Conservation (phyloP, 2,797 vertebrate genomes). For the Trematomus bernacchii region DNA sequence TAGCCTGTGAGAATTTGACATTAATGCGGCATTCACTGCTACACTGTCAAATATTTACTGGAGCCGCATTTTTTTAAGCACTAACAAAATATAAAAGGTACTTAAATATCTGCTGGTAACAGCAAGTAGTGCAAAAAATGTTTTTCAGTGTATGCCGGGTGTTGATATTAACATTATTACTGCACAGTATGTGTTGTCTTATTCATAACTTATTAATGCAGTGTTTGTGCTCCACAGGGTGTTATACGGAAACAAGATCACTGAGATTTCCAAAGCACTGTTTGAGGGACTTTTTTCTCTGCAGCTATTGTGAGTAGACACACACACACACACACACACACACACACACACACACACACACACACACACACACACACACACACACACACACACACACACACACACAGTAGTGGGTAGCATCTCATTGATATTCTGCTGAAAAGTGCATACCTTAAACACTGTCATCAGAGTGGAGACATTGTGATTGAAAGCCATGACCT, state of each 20-base stretch:
- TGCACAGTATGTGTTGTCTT: conserved; percentile 9
- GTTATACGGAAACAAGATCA: conserved; percentile 98
- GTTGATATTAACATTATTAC: conserved; percentile 2
- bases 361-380: conserved; percentile 20
- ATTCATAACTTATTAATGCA: conserved; percentile 35
- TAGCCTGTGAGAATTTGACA: not conserved
- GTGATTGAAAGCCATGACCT: conserved; percentile 66
- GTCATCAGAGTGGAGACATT: conserved; percentile 47
- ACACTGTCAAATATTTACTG: conserved; percentile 1
- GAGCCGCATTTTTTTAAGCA: not conserved
- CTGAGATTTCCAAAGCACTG: conserved; percentile 95
- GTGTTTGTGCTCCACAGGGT: conserved; percentile 86
- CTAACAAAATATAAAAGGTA: conserved; percentile 1
- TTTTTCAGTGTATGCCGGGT: not conserved
- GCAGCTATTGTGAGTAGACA: conserved; percentile 93
- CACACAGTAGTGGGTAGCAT: conserved; percentile 23
- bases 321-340: conserved; percentile 24
- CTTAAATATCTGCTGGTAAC: not conserved
- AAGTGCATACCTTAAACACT: conserved; percentile 57
- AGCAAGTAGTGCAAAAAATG: not conserved
- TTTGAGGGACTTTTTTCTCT: conserved; percentile 97
- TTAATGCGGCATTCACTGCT: not conserved
- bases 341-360: conserved; percentile 22
- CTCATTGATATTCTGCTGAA: conserved; percentile 65
- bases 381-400: too few species aligned